Percentiles rank a stretch among this genome's conserved stretches.
Conservation (phyloP, 2,888 invertebrate species). For the Choristoneura rosaceana region DNA sequence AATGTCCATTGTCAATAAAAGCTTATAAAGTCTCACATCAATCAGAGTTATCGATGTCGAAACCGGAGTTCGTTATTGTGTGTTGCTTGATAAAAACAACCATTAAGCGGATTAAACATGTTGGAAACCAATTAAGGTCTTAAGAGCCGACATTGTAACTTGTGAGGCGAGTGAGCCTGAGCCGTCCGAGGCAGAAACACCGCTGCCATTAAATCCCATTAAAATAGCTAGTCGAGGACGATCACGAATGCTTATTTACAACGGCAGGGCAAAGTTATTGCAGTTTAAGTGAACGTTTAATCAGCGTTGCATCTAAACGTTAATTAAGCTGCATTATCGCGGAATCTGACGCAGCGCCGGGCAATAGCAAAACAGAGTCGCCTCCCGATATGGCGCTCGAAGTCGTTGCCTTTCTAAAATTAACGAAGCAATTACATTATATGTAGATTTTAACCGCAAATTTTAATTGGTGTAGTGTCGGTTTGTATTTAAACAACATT, state of each 20-base stretch:
- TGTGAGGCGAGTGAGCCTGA: slow-evolving; percentile 55
- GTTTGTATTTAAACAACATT: slow-evolving; percentile 46
- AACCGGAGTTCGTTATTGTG: slow-evolving; percentile 68
- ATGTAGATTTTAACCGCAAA: slow-evolving; percentile 45
- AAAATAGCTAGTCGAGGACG: slow-evolving; percentile 73
- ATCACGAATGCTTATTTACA: slow-evolving; percentile 77
- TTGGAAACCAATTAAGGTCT: slow-evolving; percentile 77
- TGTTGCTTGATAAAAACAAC: slow-evolving; percentile 67
- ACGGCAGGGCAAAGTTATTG: slow-evolving; percentile 67
- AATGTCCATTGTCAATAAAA: slow-evolving; percentile 57
- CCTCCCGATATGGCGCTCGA: slow-evolving; percentile 47
- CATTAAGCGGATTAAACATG: slow-evolving; percentile 76
- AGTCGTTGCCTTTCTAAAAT: slow-evolving; percentile 49
- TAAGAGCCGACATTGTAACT: slow-evolving; percentile 69
- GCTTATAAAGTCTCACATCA: slow-evolving; percentile 55
- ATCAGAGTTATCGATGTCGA: slow-evolving; percentile 63
- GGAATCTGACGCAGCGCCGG: slow-evolving; percentile 55
- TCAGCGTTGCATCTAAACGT: slow-evolving; percentile 68
- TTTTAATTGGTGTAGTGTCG: slow-evolving; percentile 49
- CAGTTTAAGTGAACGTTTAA: slow-evolving; percentile 67
- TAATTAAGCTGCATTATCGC: slow-evolving; percentile 77
- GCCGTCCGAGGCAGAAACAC: slow-evolving; percentile 51
- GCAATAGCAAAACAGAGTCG: slow-evolving; percentile 36
- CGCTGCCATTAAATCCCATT: slow-evolving; percentile 76
- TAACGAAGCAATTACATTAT: slow-evolving; percentile 46